Percentiles rank a stretch among this genome's conserved stretches.
These are phyloP conservation scores for Drosophila lacteicornis DNA, from an alignment of 1,140 invertebrate genomes.

Conservation along the genomic window DNA sequence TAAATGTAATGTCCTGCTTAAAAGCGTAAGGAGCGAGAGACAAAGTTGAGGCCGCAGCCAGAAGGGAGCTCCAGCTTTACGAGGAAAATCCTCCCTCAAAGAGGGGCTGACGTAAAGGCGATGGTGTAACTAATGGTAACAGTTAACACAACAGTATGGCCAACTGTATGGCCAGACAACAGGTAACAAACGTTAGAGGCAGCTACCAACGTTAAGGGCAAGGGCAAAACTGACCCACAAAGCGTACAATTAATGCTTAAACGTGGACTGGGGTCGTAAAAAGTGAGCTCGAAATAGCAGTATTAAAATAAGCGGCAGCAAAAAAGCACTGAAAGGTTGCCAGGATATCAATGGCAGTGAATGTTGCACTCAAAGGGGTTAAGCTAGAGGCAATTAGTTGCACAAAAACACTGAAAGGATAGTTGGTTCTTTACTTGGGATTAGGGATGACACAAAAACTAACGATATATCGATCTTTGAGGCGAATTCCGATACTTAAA, in stretches of 20 bases:
- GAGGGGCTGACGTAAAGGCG: conserved; percentile 10
- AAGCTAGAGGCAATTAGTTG: neutral
- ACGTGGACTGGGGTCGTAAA: neutral
- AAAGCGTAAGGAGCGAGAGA: conserved; percentile 17
- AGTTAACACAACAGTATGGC: conserved; percentile 23
- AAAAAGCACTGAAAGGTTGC: neutral
- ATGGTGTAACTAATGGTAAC: conserved; percentile 40
- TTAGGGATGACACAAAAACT: too few species aligned
- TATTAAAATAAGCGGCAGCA: conserved; percentile 11
- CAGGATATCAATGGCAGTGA: neutral
- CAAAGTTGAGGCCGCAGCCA: neutral
- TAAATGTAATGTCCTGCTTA: conserved; percentile 37
- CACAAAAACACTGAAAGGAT: neutral
- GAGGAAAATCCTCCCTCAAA: neutral
- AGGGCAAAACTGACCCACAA: conserved; percentile 2
- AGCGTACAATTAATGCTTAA: conserved; percentile 14
- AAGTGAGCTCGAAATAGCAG: conserved; percentile 3
- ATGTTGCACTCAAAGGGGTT: conserved; percentile 5
- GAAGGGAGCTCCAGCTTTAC: neutral
- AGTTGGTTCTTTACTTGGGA: neutral
- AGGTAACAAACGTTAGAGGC: conserved; percentile 10
- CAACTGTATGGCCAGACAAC: conserved; percentile 2
- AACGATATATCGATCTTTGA: too few species aligned
- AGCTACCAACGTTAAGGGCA: conserved; percentile 3
- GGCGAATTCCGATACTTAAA: too few species aligned